Base-by-base conservation (phyloP, 1,140 invertebrate species). In the Brachionus angularis region DNA sequence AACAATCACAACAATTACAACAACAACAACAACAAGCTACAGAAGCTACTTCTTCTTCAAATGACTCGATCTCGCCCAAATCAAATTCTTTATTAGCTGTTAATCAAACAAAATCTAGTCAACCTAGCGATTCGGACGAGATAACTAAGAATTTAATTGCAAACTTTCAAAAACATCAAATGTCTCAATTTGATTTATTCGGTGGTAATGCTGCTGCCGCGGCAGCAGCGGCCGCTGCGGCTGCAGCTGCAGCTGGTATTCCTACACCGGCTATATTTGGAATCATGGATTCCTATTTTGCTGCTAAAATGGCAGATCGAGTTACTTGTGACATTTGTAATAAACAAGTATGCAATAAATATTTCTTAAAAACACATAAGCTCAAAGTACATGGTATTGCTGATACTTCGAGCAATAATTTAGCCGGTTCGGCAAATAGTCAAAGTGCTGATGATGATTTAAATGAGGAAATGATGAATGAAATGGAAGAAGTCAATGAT, bases 281-380 rank as follows among this genome's bases (percentile, higher is more conserved):
- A 21, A 67, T 67, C 1, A 67, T 67, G 62, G 52, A 71, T 33
- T 50, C 70, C 16, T 71, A 71, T 47, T 71, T 71, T 33, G 70
- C 79, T 23, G 79, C 80, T 14, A 84, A 84, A 73, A 79, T 85
- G 58, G 83, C 82, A 16, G 84, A 85, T 47, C 83, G 73, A 78
- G 85, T 77, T 76, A 84, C 49, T 93, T 99, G 96, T 81, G 93
- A 97, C 79, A 95, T 98, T 72, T 99, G 96, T 82, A 97, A 98
- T 82, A 99, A 99, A 83, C 62, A 70, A 80, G 81, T 97, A 33
- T 98, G 96, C 83, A 98, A 98, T 83, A 98, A 99, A 80, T 98
- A 99, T 78, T 98, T 98, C 79, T 93, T 98, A 88, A 93, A 96
- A 79, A 98, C 94, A 0, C 96, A 99, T 83, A 98, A 98, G 91